Evolutionary conservation across 1,140 invertebrate genomes (phyloP).

Genomic region (Arion vulgaris): DNA sequence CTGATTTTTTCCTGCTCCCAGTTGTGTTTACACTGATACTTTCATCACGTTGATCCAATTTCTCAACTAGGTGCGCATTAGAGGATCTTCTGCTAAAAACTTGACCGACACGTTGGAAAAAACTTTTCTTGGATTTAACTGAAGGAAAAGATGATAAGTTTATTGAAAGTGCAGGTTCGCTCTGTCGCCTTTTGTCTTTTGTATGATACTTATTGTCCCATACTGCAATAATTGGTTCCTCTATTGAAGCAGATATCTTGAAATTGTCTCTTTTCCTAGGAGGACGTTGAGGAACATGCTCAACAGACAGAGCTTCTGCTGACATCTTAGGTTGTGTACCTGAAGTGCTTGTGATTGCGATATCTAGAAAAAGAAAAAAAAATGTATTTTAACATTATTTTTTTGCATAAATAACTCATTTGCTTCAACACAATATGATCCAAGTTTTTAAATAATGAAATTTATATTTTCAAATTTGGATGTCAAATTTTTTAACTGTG

Average conservation of each 20-base stretch:
- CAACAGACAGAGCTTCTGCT: background rate
- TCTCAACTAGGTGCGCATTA: background rate
- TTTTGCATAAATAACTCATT: no score
- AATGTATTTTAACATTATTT: no score
- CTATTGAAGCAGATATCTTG: background rate
- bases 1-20: background rate
- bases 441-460: no score
- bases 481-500: no score
- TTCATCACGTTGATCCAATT: background rate
- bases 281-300: background rate
- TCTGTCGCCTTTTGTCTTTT: background rate
- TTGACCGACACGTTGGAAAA: background rate
- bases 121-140: background rate
- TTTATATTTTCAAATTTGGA: no score
- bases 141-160: background rate
- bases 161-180: background rate
- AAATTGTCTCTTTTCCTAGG: background rate
- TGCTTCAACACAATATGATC: no score
- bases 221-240: background rate
- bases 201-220: background rate
- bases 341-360: no score
- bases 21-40: background rate
- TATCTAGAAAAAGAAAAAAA: no score
- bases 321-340: no score
- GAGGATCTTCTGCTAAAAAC: background rate